Evolutionary conservation across 2,888 invertebrate genomes (phyloP).

Genomic region (Dermolepida albohirtum): DNA sequence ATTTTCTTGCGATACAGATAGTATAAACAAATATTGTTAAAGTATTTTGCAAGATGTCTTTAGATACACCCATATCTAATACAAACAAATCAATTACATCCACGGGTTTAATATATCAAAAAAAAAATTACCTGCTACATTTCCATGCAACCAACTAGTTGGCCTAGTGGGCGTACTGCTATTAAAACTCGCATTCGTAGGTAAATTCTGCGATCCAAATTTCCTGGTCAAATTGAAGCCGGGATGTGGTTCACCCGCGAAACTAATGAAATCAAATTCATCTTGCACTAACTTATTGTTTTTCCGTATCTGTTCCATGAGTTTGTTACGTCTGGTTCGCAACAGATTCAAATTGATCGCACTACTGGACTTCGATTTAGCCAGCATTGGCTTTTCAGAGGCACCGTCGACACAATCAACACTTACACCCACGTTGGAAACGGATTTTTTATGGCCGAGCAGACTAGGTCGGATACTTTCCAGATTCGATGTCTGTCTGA

Average conservation of each 20-base stretch:
- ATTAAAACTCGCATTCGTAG: slow-evolving; percentile 42
- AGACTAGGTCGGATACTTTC: slow-evolving; percentile 59
- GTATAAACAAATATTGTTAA: too few species aligned
- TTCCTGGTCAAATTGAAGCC: slow-evolving; percentile 50
- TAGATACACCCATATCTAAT: too few species aligned
- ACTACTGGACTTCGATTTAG: slow-evolving; percentile 65
- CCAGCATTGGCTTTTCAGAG: slow-evolving; percentile 57
- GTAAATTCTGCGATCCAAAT: slow-evolving; percentile 50
- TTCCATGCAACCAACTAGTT: slow-evolving; percentile 33
- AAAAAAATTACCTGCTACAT: slow-evolving; percentile 41
- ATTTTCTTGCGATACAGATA: neutral
- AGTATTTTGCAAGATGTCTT: too few species aligned
- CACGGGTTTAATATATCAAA: neutral
- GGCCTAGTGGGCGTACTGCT: slow-evolving; percentile 31
- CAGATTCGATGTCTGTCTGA: slow-evolving; percentile 64
- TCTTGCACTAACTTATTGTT: slow-evolving; percentile 59
- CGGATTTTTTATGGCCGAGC: slow-evolving; percentile 54
- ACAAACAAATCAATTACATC: too few species aligned
- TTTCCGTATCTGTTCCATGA: slow-evolving; percentile 58
- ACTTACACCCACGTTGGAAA: slow-evolving; percentile 52
- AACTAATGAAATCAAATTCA: slow-evolving; percentile 64
- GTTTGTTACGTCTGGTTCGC: slow-evolving; percentile 59
- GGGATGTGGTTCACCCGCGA: slow-evolving; percentile 53
- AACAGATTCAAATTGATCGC: slow-evolving; percentile 63
- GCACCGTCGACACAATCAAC: slow-evolving; percentile 49